phyloP scores from a whole-genome alignment of 2,797 vertebrate species.

The Lates japonicus region DNA sequence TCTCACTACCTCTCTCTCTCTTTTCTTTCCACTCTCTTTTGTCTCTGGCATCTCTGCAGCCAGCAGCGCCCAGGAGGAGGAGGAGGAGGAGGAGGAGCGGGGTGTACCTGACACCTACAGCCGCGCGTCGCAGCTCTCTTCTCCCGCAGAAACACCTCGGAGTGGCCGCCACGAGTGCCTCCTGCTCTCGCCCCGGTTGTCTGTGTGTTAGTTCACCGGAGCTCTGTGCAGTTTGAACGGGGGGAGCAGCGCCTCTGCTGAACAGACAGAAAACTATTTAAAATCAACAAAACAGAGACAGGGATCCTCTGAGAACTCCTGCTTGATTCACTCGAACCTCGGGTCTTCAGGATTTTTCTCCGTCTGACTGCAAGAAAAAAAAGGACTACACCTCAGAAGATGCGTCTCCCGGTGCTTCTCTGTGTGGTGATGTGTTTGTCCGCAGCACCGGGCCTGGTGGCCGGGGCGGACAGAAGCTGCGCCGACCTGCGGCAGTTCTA shows the following conservation, averaged over 20 bases:
- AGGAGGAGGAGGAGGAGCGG: conserved; percentile 53
- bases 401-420: conserved; percentile 81
- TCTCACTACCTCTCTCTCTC: conserved; percentile 8
- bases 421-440: conserved; percentile 62
- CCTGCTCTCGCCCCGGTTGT: not conserved
- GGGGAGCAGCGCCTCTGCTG: conserved; percentile 1
- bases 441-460: conserved; percentile 73
- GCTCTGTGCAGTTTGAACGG: conserved; percentile 43
- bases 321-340: not conserved
- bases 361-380: not conserved
- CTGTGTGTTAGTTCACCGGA: conserved; percentile 22
- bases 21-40: conserved; percentile 59
- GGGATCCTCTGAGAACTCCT: not conserved
- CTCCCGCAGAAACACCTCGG: conserved; percentile 43
- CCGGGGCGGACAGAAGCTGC: conserved; percentile 88
- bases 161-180: conserved; percentile 27
- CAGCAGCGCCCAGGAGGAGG: conserved; percentile 47
- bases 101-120: conserved; percentile 72
- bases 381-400: conserved; percentile 71
- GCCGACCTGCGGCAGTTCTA: conserved; percentile 94
- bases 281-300: not conserved
- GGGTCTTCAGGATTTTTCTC: conserved; percentile 18
- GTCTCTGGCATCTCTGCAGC: conserved; percentile 72
- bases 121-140: conserved; percentile 57
- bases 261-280: conserved; percentile 25